Evolutionary conservation across 2,113 vertebrate species (phyloP).

Genomic region (Pelecanoides urinatrix): DNA sequence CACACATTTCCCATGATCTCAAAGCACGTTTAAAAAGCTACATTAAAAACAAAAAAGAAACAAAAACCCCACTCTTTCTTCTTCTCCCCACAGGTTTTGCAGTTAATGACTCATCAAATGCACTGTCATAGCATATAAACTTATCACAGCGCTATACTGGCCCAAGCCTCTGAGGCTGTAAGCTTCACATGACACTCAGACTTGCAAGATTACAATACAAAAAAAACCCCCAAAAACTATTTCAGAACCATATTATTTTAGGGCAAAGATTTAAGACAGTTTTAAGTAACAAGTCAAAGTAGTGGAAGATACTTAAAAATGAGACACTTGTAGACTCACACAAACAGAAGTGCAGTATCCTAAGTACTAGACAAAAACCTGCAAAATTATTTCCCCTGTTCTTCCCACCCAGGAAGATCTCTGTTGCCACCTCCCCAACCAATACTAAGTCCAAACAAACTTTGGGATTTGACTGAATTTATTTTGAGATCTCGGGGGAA

Average conservation of each 20-base stretch:
- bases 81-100: neutral
- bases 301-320: neutral
- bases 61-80: neutral
- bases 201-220: neutral
- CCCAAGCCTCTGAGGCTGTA: neutral
- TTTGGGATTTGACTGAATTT: conserved; percentile 3
- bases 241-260: neutral
- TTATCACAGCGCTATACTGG: neutral
- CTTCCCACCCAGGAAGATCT: neutral
- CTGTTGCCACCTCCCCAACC: neutral
- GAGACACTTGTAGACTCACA: neutral
- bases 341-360: neutral
- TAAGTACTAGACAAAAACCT: neutral
- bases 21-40: neutral
- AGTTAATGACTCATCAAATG: neutral
- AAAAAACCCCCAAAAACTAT: too few species aligned
- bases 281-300: conserved; percentile 38
- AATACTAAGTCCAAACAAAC: neutral
- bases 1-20: neutral
- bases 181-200: neutral
- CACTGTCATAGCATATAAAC: neutral
- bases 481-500: neutral
- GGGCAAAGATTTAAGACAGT: neutral
- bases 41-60: neutral
- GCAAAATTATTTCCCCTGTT: neutral